Evolutionary conservation across 2,888 invertebrate species (phyloP).

Genomic region (Eilema caniola): DNA sequence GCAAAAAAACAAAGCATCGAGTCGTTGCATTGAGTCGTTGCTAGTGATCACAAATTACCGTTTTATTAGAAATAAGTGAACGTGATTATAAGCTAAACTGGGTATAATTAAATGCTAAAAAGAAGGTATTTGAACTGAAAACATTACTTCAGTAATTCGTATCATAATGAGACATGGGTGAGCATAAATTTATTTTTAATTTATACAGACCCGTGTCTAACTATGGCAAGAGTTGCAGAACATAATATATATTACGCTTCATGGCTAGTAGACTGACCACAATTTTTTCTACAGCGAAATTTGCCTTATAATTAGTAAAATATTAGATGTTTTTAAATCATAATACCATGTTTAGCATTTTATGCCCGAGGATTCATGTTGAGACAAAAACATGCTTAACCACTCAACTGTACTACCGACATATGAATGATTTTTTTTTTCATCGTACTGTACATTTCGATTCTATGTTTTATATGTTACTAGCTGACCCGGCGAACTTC

Average conservation of each 20-base stretch:
- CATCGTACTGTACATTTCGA: neutral
- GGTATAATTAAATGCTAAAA: neutral
- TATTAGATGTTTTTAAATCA: neutral
- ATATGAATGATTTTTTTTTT: too few species aligned
- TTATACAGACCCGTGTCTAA: neutral
- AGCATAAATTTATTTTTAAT: neutral
- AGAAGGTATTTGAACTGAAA: neutral
- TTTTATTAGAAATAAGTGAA: neutral
- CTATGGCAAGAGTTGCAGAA: neutral
- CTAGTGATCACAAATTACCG: neutral
- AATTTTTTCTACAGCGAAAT: neutral
- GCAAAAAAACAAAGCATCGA: too few species aligned
- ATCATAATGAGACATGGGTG: neutral
- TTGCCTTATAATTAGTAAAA: neutral
- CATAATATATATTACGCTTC: too few species aligned
- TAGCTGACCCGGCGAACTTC: too few species aligned
- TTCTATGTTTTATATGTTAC: neutral
- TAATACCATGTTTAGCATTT: neutral
- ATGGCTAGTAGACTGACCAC: neutral
- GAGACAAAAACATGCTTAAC: too few species aligned
- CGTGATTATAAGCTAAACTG: neutral
- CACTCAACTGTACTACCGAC: too few species aligned
- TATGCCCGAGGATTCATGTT: neutral
- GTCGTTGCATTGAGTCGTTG: too few species aligned
- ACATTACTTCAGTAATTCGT: neutral